Conservation (phyloP, 2,888 invertebrate species). For the Orgyia antiqua region DNA sequence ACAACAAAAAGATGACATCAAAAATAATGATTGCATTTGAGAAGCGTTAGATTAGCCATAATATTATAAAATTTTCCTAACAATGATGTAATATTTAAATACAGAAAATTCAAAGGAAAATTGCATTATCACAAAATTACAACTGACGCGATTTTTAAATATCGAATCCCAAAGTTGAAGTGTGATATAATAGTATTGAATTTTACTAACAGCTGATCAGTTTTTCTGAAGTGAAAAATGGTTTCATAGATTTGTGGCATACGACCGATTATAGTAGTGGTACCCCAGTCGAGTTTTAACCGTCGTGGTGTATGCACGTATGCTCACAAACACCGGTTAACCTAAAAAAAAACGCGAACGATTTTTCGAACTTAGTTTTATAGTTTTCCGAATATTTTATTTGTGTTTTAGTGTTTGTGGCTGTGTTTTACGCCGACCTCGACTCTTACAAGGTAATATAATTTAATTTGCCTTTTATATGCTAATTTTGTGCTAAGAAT, state of each 20-base stretch:
- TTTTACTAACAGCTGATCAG: constrained; percentile 5
- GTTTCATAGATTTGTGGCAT: constrained; percentile 15
- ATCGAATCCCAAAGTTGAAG: too few relatives aligned
- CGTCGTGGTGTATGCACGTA: constrained; percentile 18
- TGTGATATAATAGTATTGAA: too few relatives aligned
- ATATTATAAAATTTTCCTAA: too few relatives aligned
- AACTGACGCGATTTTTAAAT: too few relatives aligned
- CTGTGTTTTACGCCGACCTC: constrained; percentile 15
- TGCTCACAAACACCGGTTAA: constrained; percentile 8
- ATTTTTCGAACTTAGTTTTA: constrained; percentile 15
- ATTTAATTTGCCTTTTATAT: neutral
- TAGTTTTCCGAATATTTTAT: constrained; percentile 12
- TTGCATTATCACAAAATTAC: too few relatives aligned
- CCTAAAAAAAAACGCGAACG: constrained; percentile 19
- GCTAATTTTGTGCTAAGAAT: neutral
- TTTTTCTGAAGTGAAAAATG: constrained; percentile 14
- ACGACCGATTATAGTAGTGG: constrained; percentile 1
- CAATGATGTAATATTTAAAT: too few relatives aligned
- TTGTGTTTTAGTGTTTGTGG: constrained; percentile 23
- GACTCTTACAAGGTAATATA: constrained; percentile 21
- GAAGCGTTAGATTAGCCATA: too few relatives aligned
- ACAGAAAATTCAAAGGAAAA: too few relatives aligned
- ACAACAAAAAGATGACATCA: too few relatives aligned
- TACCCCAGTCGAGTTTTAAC: constrained; percentile 14
- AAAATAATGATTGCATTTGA: too few relatives aligned